Conservation (phyloP, 2,888 invertebrate species). For the Plusia festucae region DNA sequence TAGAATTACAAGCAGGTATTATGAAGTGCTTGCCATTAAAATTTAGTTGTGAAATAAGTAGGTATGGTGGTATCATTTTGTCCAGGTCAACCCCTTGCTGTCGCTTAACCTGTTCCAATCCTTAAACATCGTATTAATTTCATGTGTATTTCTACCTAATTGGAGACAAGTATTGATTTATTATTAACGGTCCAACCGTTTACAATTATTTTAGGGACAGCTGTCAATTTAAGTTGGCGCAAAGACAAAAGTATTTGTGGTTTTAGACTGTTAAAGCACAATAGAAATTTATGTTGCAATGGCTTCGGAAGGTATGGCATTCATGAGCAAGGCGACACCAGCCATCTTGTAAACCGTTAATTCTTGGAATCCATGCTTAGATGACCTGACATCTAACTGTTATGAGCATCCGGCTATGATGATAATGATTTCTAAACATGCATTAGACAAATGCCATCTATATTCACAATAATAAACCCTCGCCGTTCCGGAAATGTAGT, state of each 20-base stretch:
- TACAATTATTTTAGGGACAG: background rate
- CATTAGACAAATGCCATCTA: background rate
- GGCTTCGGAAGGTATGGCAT: background rate
- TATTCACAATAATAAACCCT: no score
- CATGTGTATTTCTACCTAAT: no score
- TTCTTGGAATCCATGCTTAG: background rate
- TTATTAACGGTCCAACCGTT: background rate
- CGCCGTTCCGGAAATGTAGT: no score
- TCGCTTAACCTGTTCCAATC: background rate
- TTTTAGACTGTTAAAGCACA: background rate
- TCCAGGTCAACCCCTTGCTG: background rate
- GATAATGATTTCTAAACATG: background rate
- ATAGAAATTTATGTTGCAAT: background rate
- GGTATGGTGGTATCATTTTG: no score
- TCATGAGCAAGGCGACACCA: constrained; percentile 1
- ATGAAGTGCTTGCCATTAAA: constrained; percentile 13
- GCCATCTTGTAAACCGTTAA: background rate
- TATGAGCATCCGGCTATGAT: background rate
- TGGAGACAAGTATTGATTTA: background rate
- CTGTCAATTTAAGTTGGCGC: background rate
- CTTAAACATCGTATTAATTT: no score
- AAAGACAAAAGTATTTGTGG: background rate
- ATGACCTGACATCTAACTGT: background rate
- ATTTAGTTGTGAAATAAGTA: background rate
- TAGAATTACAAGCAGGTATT: constrained; percentile 40